Percentiles rank a stretch among this genome's conserved stretches.
Conservation (phyloP, 2,113 vertebrate genomes). For the Capra hircus region DNA sequence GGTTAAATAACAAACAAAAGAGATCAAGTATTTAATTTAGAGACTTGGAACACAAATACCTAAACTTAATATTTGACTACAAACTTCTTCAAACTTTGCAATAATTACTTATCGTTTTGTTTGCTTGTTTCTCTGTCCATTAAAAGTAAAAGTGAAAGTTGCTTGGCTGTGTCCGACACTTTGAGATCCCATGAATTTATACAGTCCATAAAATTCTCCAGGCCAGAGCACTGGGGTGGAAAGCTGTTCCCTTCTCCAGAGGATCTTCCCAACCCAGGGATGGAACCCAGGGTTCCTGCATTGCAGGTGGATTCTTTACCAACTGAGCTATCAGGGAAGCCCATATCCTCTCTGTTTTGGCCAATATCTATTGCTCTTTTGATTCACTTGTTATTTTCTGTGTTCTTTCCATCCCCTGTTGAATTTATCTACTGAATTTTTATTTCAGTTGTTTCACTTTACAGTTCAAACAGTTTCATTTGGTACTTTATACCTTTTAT, state of each 20-base stretch:
- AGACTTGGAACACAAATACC: not conserved
- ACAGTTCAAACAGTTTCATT: not conserved
- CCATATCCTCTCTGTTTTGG: not conserved
- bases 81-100: not conserved
- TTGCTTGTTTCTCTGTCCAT: not conserved
- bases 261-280: not conserved
- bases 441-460: not conserved
- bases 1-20: not conserved
- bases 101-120: not conserved
- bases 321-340: not conserved
- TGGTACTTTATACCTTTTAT: not conserved
- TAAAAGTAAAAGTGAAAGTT: not conserved
- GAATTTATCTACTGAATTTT: not conserved
- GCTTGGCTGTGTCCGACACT: accelerated
- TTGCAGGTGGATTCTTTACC: not conserved
- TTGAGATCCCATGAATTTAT: not conserved
- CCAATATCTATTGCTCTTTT: not conserved
- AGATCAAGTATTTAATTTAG: too few relatives aligned
- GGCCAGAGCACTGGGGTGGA: not conserved
- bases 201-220: not conserved
- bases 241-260: not conserved
- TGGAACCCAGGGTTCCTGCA: not conserved
- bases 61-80: not conserved
- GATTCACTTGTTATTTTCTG: not conserved
- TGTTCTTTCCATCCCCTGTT: not conserved